phyloP scores from a whole-genome alignment of 2,113 vertebrate species.

The Perccottus glenii region DNA sequence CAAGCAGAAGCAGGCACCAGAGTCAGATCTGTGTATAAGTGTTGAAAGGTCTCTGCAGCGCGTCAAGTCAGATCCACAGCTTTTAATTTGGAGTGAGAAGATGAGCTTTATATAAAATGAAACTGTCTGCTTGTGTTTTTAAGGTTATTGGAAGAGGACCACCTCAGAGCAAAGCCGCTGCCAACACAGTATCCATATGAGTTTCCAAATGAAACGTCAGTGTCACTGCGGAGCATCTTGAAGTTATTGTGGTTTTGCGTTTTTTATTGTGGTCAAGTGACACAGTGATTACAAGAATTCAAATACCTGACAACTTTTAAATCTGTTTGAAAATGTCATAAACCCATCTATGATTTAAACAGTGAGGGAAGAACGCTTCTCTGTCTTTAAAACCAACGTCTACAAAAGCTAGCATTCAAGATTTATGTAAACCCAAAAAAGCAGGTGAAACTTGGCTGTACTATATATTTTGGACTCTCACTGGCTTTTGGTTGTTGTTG shows the following conservation, averaged over 20 bases:
- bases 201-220: background rate
- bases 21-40: background rate
- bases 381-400: background rate
- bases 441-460: background rate
- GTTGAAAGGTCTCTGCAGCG: background rate
- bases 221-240: background rate
- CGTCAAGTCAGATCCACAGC: background rate
- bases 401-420: too few species aligned
- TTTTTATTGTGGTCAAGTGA: too few species aligned
- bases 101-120: background rate
- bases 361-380: background rate
- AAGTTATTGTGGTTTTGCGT: background rate
- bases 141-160: slow-evolving; percentile 1
- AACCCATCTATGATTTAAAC: background rate
- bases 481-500: too few species aligned
- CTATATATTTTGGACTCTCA: too few species aligned
- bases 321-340: background rate
- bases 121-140: slow-evolving; percentile 1
- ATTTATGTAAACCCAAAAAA: background rate
- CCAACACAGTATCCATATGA: too few species aligned
- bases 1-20: slow-evolving; percentile 24
- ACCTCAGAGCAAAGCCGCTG: background rate
- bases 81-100: background rate
- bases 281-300: background rate
- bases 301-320: background rate